Conservation (phyloP, 2,113 vertebrate genomes). For the Labeo catla region DNA sequence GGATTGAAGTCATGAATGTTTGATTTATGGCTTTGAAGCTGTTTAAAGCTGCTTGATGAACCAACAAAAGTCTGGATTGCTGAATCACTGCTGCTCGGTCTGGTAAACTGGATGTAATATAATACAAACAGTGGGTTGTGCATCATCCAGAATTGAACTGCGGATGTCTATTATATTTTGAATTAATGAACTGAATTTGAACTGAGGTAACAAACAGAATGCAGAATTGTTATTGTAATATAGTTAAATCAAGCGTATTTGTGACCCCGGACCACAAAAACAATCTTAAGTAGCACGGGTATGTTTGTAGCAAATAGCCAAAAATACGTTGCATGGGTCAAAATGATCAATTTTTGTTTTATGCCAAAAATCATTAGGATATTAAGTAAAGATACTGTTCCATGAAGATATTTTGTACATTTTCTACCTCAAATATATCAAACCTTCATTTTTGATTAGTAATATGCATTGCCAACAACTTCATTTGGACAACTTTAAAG, state of each 20-base stretch:
- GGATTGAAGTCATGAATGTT: slow-evolving; percentile 16
- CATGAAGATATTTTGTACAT: too few species aligned
- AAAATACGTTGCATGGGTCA: too few species aligned
- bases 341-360: too few species aligned
- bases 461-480: too few species aligned
- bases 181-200: not conserved
- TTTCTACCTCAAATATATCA: too few species aligned
- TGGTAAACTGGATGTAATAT: not conserved
- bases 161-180: not conserved
- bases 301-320: too few species aligned
- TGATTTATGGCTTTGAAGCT: slow-evolving; percentile 22
- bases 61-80: not conserved
- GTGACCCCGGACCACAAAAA: too few species aligned
- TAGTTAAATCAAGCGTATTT: not conserved
- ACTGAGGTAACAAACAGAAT: not conserved
- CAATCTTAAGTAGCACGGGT: too few species aligned
- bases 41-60: not conserved
- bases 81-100: slow-evolving; percentile 9
- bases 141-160: not conserved
- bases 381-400: too few species aligned
- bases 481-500: too few species aligned
- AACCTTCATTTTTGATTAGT: too few species aligned
- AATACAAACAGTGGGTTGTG: not conserved
- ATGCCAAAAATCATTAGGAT: too few species aligned
- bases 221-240: not conserved